These are phyloP conservation scores for Stegostoma tigrinum DNA, from an alignment of 2,113 vertebrate genomes.

Conservation along the genomic window DNA sequence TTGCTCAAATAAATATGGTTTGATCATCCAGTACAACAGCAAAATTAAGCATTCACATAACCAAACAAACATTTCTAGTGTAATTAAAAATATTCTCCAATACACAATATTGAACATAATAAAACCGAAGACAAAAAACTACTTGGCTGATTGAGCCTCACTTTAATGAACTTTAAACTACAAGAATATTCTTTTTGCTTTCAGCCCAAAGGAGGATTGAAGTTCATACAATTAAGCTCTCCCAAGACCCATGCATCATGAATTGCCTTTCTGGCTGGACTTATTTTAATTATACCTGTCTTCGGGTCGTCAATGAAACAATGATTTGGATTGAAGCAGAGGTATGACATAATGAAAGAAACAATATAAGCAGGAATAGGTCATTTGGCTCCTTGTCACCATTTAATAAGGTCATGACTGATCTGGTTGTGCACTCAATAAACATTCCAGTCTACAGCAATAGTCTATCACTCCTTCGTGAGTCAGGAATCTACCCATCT, in stretches of 20 bases:
- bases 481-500: no score
- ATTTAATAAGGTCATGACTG: no score
- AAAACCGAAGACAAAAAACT: background rate
- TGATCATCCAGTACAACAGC: background rate
- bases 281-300: conserved; percentile 16
- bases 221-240: background rate
- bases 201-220: background rate
- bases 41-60: background rate
- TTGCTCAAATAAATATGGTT: background rate
- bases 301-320: background rate
- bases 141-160: background rate
- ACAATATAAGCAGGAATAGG: no score
- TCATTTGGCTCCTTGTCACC: no score
- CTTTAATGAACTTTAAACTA: background rate
- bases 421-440: no score
- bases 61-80: background rate
- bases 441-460: no score
- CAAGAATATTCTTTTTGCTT: background rate
- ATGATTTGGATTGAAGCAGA: background rate
- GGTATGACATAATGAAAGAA: background rate
- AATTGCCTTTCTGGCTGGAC: background rate
- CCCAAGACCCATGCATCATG: background rate
- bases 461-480: no score
- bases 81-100: background rate
- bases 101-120: background rate